phyloP scores from a whole-genome alignment of 1,140 invertebrate species.

The Cherax quadricarinatus region DNA sequence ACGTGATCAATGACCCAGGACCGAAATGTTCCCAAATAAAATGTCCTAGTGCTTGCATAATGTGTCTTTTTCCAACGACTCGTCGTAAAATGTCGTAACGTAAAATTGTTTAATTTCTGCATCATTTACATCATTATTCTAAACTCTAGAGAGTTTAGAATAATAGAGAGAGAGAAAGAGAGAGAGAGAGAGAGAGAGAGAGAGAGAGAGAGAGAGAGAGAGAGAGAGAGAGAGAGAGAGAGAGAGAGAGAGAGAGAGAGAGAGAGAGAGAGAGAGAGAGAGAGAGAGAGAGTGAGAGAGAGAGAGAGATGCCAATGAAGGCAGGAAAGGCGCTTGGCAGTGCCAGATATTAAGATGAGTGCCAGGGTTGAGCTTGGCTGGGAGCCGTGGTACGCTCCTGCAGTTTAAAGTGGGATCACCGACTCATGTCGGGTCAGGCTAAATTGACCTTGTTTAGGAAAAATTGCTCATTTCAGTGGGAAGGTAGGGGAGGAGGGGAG shows the following conservation, averaged over 20 bases:
- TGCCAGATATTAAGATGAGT: neutral
- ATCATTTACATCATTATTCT: too few species aligned
- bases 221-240: constrained; percentile 34
- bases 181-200: constrained; percentile 30
- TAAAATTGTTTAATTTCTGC: too few species aligned
- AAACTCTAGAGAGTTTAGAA: neutral
- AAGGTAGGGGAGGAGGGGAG: too few species aligned
- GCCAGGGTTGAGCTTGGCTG: too few species aligned
- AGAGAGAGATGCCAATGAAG: neutral
- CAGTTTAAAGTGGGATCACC: neutral
- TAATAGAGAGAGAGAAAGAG: too few species aligned
- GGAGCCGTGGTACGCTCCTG: too few species aligned
- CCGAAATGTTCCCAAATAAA: too few species aligned
- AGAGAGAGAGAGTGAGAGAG: constrained; percentile 34
- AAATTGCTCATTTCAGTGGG: neutral
- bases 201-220: constrained; percentile 34
- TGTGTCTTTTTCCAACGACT: too few species aligned
- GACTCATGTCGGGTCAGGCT: neutral
- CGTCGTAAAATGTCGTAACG: too few species aligned
- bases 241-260: constrained; percentile 3
- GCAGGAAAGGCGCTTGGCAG: too few species aligned
- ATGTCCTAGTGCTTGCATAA: too few species aligned
- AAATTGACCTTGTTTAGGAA: neutral
- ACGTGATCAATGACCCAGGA: too few species aligned
- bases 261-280: constrained; percentile 28